phyloP scores from a whole-genome alignment of 2,113 vertebrate genomes.

The Lonchura striata region DNA sequence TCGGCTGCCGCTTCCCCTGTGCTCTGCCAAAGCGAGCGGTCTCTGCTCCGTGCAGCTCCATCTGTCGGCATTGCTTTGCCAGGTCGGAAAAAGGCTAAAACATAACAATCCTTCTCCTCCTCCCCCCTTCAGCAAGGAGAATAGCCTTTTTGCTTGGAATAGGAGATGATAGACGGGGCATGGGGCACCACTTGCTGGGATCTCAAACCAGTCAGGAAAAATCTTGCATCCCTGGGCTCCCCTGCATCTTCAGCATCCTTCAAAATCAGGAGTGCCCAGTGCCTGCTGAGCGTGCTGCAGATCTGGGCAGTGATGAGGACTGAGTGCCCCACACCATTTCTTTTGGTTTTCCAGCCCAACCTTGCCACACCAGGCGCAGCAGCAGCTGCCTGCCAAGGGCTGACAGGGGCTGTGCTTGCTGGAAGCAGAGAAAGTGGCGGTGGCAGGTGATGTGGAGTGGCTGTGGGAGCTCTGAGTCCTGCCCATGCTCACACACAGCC shows the following conservation, averaged over 20 bases:
- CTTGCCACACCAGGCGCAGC: rapidly evolving
- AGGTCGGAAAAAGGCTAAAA: background rate
- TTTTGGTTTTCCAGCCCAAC: background rate
- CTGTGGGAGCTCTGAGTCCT: background rate
- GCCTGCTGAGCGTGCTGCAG: background rate
- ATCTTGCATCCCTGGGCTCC: background rate
- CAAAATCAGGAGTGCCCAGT: rapidly evolving
- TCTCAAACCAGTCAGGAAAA: background rate
- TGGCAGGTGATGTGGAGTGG: rapidly evolving
- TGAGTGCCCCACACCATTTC: rapidly evolving
- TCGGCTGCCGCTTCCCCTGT: rapidly evolving
- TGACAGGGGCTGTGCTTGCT: too few species aligned
- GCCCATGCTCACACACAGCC: background rate
- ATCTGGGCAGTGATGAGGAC: background rate
- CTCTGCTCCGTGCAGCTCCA: constrained; percentile 35
- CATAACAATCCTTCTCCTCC: background rate
- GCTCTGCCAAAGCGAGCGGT: background rate
- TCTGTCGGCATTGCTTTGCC: constrained; percentile 10
- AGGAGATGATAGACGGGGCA: background rate
- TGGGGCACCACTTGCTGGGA: background rate
- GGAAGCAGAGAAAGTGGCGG: background rate
- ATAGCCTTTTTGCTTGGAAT: background rate
- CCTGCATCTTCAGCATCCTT: background rate
- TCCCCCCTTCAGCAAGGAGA: background rate
- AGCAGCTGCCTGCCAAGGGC: background rate